phyloP scores from a whole-genome alignment of 2,797 vertebrate genomes.

The Clarias pachynema region DNA sequence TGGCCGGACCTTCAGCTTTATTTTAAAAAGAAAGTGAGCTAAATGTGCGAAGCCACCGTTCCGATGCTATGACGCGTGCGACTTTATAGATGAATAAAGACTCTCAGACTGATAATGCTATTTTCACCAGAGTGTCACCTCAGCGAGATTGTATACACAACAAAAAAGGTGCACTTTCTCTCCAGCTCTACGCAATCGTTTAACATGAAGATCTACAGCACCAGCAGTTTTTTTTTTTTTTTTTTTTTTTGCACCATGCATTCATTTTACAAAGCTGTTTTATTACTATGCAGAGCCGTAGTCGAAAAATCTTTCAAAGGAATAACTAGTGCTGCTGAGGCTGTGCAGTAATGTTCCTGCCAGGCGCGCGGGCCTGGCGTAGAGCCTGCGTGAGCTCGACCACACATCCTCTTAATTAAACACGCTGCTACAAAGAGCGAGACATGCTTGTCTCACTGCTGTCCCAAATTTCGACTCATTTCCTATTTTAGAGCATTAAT shows the following conservation, averaged over 20 bases:
- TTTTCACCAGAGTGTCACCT: background rate
- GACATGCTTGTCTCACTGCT: conserved; percentile 6
- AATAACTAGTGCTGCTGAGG: background rate
- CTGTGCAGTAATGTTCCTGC: background rate
- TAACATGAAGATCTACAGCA: background rate
- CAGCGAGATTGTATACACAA: conserved; percentile 1
- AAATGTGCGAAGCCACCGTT: background rate
- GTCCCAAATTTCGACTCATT: conserved; percentile 24
- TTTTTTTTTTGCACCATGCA: background rate
- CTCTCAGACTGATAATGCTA: conserved; percentile 19
- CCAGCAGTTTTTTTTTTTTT: conserved; percentile 11
- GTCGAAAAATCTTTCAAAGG: conserved; percentile 40
- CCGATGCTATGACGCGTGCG: background rate
- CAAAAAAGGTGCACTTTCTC: background rate
- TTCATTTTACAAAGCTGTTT: conserved; percentile 7
- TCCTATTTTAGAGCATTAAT: conserved; percentile 21
- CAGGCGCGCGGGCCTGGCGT: conserved; percentile 13
- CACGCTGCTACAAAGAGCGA: conserved; percentile 4
- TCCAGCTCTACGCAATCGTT: conserved; percentile 11
- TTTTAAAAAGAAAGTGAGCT: background rate
- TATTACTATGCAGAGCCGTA: conserved; percentile 1
- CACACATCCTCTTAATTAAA: conserved; percentile 30
- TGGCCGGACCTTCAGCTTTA: background rate
- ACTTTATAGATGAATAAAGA: conserved; percentile 3
- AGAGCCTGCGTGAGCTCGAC: background rate